A percentile compares a stretch with the other conserved stretches of the same genome.
Evolutionary conservation across 2,113 vertebrate genomes (phyloP).

Genomic region (Pluvianellus socialis): DNA sequence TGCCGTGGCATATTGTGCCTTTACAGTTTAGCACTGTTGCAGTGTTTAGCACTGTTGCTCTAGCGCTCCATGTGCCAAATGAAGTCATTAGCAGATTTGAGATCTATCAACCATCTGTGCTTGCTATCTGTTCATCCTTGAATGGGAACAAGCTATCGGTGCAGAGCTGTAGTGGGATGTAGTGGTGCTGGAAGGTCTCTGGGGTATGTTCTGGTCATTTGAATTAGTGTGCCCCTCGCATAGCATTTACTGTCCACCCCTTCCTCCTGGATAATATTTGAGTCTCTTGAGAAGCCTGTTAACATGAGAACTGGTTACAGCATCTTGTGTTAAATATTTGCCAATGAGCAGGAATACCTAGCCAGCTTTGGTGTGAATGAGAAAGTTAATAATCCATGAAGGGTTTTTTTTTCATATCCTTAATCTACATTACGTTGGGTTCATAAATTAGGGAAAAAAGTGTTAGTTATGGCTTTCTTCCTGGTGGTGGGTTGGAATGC

Average conservation of each 20-base stretch:
- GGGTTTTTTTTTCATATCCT: not conserved
- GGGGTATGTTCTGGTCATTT: not conserved
- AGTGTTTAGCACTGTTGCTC: not conserved
- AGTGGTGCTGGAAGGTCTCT: not conserved
- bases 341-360: not conserved
- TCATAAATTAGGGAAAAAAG: not conserved
- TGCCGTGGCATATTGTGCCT: not conserved
- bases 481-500: not conserved
- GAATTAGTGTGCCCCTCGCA: not conserved
- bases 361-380: not conserved
- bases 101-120: constrained; percentile 14
- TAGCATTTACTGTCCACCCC: not conserved
- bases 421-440: not conserved
- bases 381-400: constrained; percentile 7
- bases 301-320: not conserved
- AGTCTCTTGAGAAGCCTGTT: not conserved
- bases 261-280: not conserved
- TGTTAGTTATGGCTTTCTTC: not conserved
- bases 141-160: not conserved
- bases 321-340: not conserved
- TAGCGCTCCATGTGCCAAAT: not conserved
- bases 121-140: not conserved
- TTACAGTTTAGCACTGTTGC: not conserved
- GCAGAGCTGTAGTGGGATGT: not conserved
- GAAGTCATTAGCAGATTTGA: not conserved